These are phyloP conservation scores for Temnothorax rugatulus DNA, from an alignment of 2,888 invertebrate species.

Conservation along the genomic window DNA sequence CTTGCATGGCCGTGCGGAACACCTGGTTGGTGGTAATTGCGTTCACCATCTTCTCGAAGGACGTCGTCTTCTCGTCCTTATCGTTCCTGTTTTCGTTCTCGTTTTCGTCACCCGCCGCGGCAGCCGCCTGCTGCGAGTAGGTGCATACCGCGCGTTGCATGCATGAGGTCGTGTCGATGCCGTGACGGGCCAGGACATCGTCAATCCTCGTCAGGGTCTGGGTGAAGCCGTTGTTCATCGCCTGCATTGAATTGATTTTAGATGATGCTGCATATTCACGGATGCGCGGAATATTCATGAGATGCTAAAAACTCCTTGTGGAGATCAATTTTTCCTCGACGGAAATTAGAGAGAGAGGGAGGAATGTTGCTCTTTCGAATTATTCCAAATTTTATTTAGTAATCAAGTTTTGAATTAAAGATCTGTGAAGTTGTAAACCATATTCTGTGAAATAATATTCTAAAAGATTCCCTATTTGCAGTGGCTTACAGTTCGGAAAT, in stretches of 20 bases:
- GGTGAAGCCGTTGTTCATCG: constrained; percentile 89
- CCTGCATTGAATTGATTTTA: constrained; percentile 84
- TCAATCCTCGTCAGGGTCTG: constrained; percentile 88
- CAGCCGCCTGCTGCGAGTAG: constrained; percentile 90
- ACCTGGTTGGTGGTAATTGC: constrained; percentile 82
- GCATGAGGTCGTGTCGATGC: constrained; percentile 89
- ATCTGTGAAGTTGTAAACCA: not conserved
- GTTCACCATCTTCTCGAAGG: constrained; percentile 81
- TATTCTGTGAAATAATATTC: not conserved
- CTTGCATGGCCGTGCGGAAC: constrained; percentile 85
- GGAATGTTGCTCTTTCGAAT: not conserved
- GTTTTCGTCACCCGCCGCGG: constrained; percentile 74
- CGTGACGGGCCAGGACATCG: constrained; percentile 87
- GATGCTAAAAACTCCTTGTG: not conserved
- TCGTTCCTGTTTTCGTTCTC: constrained; percentile 61
- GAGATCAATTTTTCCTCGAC: not conserved
- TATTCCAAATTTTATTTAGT: not conserved
- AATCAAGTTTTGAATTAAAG: not conserved
- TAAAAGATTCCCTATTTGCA: too few relatives aligned
- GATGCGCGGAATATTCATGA: not conserved
- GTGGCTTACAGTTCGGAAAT: too few relatives aligned
- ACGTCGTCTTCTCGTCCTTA: constrained; percentile 71
- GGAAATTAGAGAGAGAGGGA: not conserved
- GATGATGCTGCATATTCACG: too few relatives aligned
- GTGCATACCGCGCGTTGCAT: constrained; percentile 89